These are phyloP conservation scores for Hartigia nigra DNA, from an alignment of 2,888 invertebrate species.

Conservation along the genomic window DNA sequence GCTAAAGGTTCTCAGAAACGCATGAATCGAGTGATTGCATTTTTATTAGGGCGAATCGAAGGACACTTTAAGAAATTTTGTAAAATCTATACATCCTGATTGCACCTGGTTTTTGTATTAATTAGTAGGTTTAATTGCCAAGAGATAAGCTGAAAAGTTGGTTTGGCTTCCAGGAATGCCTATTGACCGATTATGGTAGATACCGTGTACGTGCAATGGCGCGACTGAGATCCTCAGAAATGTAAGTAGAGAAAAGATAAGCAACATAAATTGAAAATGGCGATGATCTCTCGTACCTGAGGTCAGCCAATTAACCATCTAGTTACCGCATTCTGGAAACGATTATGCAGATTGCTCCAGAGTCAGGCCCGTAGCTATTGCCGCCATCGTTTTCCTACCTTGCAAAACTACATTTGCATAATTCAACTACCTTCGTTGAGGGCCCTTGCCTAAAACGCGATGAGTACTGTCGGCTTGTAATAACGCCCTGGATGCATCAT, in stretches of 20 bases:
- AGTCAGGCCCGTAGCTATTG: not conserved
- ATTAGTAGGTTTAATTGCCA: not conserved
- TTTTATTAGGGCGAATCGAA: not conserved
- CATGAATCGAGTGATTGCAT: not conserved
- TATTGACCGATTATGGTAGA: not conserved
- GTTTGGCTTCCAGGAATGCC: too few species aligned
- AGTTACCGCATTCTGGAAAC: constrained; percentile 26
- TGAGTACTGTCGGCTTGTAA: not conserved
- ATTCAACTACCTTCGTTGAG: constrained; percentile 24
- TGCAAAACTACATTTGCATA: constrained; percentile 27
- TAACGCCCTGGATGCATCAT: not conserved
- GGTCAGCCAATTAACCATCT: constrained; percentile 21
- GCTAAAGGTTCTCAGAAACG: not conserved
- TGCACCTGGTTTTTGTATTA: not conserved
- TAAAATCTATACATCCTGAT: not conserved
- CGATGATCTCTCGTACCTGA: constrained; percentile 1
- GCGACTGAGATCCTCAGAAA: not conserved
- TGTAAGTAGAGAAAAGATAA: not conserved
- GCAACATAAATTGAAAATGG: not conserved
- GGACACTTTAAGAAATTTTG: not conserved
- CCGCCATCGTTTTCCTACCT: not conserved
- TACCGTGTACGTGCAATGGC: not conserved
- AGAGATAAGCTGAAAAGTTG: not conserved
- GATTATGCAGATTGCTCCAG: constrained; percentile 34
- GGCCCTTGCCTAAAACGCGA: not conserved